Conservation (phyloP, 2,888 invertebrate species). For the Drosophila pseudotakahashii region DNA sequence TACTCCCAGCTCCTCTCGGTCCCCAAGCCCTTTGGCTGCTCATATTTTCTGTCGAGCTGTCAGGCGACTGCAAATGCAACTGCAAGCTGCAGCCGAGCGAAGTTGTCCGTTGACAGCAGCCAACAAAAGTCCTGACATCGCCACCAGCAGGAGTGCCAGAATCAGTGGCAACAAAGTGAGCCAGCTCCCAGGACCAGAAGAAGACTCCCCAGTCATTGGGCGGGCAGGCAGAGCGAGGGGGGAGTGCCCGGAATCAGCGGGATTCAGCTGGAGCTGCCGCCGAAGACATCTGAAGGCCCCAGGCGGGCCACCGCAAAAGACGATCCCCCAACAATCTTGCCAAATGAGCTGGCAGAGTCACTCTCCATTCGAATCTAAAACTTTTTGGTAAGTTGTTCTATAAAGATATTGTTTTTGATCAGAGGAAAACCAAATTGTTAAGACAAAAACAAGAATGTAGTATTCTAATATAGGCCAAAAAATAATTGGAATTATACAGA, state of each 20-base stretch:
- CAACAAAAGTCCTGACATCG: conserved; percentile 72
- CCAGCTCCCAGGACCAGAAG: conserved; percentile 44
- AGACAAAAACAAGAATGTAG: no score
- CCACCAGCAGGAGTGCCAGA: conserved; percentile 44
- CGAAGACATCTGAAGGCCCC: conserved; percentile 26
- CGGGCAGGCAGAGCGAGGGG: conserved; percentile 19
- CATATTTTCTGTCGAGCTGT: conserved; percentile 65
- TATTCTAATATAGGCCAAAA: no score
- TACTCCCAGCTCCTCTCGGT: neutral
- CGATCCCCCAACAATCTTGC: conserved; percentile 31
- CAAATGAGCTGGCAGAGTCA: conserved; percentile 17
- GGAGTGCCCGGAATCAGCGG: conserved; percentile 8
- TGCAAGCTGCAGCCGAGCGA: conserved; percentile 54
- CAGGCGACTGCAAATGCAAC: conserved; percentile 44
- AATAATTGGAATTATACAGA: no score
- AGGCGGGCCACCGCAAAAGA: conserved; percentile 10
- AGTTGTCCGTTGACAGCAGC: conserved; percentile 71
- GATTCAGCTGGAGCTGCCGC: conserved; percentile 1
- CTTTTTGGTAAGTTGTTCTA: neutral
- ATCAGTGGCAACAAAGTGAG: conserved; percentile 62
- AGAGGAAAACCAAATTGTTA: no score
- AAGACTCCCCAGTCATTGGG: conserved; percentile 40
- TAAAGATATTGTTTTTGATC: neutral
- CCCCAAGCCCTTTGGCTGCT: conserved; percentile 41
- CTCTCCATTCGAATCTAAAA: neutral